Conservation (phyloP, 2,888 invertebrate genomes). For the Xylota segnis region DNA sequence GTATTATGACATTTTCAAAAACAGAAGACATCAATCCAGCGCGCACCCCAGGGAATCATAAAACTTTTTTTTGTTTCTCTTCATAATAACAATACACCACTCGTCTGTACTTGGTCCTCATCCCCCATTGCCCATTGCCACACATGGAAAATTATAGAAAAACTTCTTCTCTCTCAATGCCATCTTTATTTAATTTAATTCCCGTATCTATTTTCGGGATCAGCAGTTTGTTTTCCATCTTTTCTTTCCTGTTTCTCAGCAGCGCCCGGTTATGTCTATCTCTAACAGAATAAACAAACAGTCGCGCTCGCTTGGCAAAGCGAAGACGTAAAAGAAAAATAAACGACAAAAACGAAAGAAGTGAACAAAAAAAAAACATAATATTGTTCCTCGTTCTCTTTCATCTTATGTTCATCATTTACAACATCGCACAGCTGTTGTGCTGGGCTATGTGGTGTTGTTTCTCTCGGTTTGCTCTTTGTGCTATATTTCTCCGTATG, state of each 20-base stretch:
- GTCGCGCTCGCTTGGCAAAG: slow-evolving; percentile 24
- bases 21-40: slow-evolving; percentile 44
- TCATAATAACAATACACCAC: slow-evolving; percentile 49
- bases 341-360: slow-evolving; percentile 11
- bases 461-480: slow-evolving; percentile 3
- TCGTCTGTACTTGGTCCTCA: not conserved
- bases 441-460: not conserved
- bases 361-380: slow-evolving; percentile 56
- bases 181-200: slow-evolving; percentile 74
- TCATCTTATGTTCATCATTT: slow-evolving; percentile 32
- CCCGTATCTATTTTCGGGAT: slow-evolving; percentile 76
- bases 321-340: slow-evolving; percentile 13
- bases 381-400: slow-evolving; percentile 18
- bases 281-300: slow-evolving; percentile 70
- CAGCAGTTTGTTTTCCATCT: slow-evolving; percentile 65
- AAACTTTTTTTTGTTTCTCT: slow-evolving; percentile 3
- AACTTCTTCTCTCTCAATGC: slow-evolving; percentile 59
- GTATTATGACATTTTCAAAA: slow-evolving; percentile 50
- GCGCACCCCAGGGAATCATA: slow-evolving; percentile 65
- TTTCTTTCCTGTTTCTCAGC: slow-evolving; percentile 33
- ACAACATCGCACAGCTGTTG: slow-evolving; percentile 70
- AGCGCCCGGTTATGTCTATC: slow-evolving; percentile 27
- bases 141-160: slow-evolving; percentile 55
- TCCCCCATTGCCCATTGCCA: not conserved
- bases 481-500: slow-evolving; percentile 8